Evolutionary conservation across 2,113 vertebrate genomes (phyloP).

Genomic region (Actenoides hombroni): DNA sequence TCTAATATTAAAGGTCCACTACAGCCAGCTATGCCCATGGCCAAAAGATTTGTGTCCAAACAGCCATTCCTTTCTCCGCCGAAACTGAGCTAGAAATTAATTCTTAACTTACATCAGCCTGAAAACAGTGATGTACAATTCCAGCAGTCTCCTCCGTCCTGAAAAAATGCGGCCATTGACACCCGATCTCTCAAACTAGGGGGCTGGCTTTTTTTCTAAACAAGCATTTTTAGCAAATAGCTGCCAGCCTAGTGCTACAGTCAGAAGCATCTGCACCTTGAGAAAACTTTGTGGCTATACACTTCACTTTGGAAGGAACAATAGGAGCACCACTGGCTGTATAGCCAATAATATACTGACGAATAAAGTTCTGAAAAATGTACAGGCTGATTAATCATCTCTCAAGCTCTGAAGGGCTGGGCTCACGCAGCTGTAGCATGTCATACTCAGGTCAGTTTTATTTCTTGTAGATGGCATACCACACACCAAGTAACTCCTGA

Average conservation of each 20-base stretch:
- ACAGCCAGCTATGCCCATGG: background rate
- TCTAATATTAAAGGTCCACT: background rate
- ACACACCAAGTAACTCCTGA: background rate
- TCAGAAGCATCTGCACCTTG: background rate
- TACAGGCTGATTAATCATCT: background rate
- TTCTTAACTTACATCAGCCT: background rate
- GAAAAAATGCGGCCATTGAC: background rate
- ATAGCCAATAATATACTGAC: background rate
- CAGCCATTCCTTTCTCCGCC: background rate
- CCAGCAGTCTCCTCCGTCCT: background rate
- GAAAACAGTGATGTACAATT: background rate
- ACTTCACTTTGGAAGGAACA: background rate
- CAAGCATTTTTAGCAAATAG: background rate
- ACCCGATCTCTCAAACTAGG: background rate
- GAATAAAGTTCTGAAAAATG: background rate
- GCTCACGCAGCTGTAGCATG: background rate
- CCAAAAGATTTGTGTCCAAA: background rate
- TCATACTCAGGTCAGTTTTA: background rate
- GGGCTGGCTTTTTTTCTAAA: background rate
- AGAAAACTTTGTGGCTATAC: background rate
- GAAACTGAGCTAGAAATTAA: background rate
- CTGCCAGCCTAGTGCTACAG: background rate
- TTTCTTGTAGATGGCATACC: background rate
- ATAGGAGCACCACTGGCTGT: rapidly evolving
- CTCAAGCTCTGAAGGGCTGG: background rate